Evolutionary conservation across 2,888 invertebrate genomes (phyloP).

Genomic region (Athripsodes cinereus): DNA sequence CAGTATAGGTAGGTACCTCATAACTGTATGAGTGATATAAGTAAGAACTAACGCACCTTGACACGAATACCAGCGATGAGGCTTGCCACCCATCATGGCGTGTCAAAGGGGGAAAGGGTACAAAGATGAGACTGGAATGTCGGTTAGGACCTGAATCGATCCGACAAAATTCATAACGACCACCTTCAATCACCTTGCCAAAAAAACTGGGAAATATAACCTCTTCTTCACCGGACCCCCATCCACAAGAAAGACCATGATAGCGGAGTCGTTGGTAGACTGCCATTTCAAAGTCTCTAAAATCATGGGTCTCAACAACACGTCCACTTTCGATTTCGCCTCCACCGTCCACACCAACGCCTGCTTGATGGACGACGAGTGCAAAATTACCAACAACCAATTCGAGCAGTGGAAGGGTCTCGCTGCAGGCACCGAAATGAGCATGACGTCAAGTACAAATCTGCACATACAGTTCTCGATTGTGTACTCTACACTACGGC

Average conservation of each 20-base stretch:
- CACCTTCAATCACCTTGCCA: too few relatives aligned
- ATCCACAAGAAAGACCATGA: constrained; percentile 18
- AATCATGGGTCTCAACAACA: constrained; percentile 29
- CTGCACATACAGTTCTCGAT: constrained; percentile 10
- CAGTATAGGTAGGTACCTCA: too few relatives aligned
- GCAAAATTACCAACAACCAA: constrained; percentile 21
- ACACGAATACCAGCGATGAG: too few relatives aligned
- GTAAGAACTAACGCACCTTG: too few relatives aligned
- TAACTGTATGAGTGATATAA: too few relatives aligned
- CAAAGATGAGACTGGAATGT: too few relatives aligned
- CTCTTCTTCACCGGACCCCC: too few relatives aligned
- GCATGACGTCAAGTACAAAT: constrained; percentile 24
- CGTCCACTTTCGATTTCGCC: constrained; percentile 15
- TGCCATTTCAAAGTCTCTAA: constrained; percentile 27
- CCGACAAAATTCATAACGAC: too few relatives aligned
- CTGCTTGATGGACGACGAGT: constrained; percentile 16
- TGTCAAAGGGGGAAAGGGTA: too few relatives aligned
- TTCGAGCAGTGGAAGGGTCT: constrained; percentile 24
- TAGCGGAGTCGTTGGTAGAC: constrained; percentile 9
- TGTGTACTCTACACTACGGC: constrained; percentile 17
- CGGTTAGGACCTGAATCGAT: too few relatives aligned
- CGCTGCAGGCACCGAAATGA: constrained; percentile 16
- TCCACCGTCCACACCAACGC: constrained; percentile 11
- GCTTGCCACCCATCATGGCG: too few relatives aligned
- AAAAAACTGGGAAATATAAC: too few relatives aligned